These are phyloP conservation scores for Progne subis DNA, from an alignment of 2,113 vertebrate species.

Conservation along the genomic window DNA sequence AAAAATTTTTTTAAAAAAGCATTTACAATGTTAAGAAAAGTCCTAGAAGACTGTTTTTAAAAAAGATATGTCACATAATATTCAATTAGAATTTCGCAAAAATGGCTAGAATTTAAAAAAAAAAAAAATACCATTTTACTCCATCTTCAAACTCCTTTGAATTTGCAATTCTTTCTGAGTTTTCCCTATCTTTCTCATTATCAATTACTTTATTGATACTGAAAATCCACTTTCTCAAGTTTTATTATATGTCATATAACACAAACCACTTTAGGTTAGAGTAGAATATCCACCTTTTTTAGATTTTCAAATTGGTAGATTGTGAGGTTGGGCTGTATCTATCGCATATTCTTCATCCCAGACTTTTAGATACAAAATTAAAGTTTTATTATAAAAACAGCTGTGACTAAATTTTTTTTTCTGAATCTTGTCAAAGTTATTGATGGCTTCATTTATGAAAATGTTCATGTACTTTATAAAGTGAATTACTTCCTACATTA, in stretches of 20 bases:
- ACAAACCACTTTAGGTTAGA: fast-evolving
- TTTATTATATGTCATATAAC: neutral
- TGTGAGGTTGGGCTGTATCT: neutral
- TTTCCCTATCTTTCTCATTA: neutral
- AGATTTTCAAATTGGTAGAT: neutral
- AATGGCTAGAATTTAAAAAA: neutral
- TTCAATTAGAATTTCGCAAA: neutral
- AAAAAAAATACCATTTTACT: neutral
- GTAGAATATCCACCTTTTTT: neutral
- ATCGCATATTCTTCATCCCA: neutral
- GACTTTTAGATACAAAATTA: neutral
- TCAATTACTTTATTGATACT: neutral
- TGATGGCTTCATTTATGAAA: neutral
- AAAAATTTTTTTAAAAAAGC: too few relatives aligned
- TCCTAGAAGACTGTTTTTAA: neutral
- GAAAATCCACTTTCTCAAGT: neutral
- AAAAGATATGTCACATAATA: neutral
- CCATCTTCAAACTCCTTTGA: neutral
- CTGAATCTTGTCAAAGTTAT: neutral
- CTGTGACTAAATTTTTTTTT: neutral
- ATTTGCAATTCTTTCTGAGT: neutral
- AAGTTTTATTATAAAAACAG: neutral
- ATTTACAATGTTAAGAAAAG: neutral
- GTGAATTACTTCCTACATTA: neutral
- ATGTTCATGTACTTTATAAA: neutral